A percentile compares a stretch with the other conserved stretches of the same genome.
phyloP scores from a whole-genome alignment of 2,888 invertebrate genomes.

The Lutraria lutraria region DNA sequence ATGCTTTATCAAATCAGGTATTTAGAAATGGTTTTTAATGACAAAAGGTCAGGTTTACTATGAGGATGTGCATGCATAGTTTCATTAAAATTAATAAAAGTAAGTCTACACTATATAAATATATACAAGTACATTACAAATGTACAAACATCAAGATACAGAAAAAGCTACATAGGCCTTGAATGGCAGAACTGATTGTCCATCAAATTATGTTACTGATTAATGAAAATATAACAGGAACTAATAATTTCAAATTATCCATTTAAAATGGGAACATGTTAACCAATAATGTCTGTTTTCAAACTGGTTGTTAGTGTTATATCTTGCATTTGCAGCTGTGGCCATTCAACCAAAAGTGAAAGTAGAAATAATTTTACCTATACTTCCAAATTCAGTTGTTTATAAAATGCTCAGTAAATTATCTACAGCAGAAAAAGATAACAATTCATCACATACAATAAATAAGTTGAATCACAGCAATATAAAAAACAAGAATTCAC shows the following conservation, averaged over 20 bases:
- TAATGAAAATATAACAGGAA: not conserved
- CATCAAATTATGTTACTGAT: not conserved
- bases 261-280: not conserved
- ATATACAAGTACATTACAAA: not conserved
- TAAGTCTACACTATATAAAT: not conserved
- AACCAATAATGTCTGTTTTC: not conserved
- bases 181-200: not conserved
- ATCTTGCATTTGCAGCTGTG: no score
- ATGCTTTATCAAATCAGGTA: not conserved
- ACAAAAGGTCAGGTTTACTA: not conserved
- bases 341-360: no score
- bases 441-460: no score
- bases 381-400: no score
- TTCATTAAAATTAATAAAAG: not conserved
- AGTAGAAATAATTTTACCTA: no score
- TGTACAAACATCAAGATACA: no score
- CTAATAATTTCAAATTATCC: not conserved
- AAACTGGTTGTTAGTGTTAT: not conserved
- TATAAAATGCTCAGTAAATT: no score
- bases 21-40: not conserved
- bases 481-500: no score
- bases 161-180: not conserved
- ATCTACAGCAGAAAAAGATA: no score
- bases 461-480: no score
- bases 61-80: conserved; percentile 4